A percentile compares a stretch with the other conserved stretches of the same genome.
Evolutionary conservation across 2,113 vertebrate genomes (phyloP).

Genomic region (Desmodus rotundus): DNA sequence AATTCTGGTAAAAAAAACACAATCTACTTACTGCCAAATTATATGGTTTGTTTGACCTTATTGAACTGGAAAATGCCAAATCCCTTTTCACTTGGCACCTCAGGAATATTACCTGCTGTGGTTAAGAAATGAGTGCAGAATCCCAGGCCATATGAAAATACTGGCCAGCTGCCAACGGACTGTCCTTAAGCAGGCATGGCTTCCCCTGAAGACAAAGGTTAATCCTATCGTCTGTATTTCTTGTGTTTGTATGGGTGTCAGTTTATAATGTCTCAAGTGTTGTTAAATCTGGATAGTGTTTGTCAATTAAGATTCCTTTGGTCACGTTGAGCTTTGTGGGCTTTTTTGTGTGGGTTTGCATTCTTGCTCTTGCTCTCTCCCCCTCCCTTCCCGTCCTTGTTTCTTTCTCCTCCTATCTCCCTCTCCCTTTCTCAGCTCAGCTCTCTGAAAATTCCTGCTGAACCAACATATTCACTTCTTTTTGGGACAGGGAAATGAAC

Average conservation of each 20-base stretch:
- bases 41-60: conserved; percentile 16
- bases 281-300: neutral
- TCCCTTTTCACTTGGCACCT: neutral
- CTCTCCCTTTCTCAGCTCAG: neutral
- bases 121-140: neutral
- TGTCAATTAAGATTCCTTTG: neutral
- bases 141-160: neutral
- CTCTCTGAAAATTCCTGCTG: conserved; percentile 28
- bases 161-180: neutral
- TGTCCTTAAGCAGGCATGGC: neutral
- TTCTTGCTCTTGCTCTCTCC: neutral
- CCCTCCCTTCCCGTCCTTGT: neutral
- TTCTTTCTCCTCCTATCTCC: too few relatives aligned
- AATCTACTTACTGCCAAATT: neutral
- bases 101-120: neutral
- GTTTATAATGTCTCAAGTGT: neutral
- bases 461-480: conserved; percentile 11
- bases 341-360: neutral
- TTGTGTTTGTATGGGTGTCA: neutral
- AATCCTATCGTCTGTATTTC: neutral
- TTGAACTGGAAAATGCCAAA: conserved; percentile 10
- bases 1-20: conserved; percentile 23
- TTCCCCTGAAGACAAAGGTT: neutral
- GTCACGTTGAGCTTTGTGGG: neutral
- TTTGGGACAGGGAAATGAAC: neutral